Evolutionary conservation across 2,797 vertebrate species (phyloP), one percentile per base, ranked within the genome.

Genomic region (Echiichthys vipera): DNA sequence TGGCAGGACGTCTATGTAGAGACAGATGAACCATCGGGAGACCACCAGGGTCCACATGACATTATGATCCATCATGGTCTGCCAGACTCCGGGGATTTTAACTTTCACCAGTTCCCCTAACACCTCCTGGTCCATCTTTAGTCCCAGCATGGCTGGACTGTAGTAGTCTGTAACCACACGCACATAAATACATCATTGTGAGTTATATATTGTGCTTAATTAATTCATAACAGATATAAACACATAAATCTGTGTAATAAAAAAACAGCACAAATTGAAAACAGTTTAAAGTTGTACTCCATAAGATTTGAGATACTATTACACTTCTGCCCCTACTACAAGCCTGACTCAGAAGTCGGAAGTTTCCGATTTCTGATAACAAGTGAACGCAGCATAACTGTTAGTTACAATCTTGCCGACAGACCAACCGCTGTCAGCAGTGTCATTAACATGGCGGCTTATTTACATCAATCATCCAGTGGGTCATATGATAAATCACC

Each of bases 1-100:
- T 0, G 98, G 98, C 75, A 99, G 93, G 73, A 98, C 77, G 51
- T 99, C 98, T 63, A 99, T 96, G 51, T 96, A 99, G 75, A 99
- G 94, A 88, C 98, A 99, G 84, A 99, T 96, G 90, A 99, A 98
- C 98, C 98, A 99, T 12, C 97, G 95, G 1, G 97, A 98, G 39
- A 96, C 97, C 80, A 99, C 93, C 17, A 99, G 90, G 14, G 96
- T 96, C 98, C 98, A 99, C 92, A 95, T 96, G 54, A 97, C 94
- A 0, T 95, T 95, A 0, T 98, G 95, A 25, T 93, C 91, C 18
- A 93, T 90, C 96, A 99, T 96, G 79, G 95, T 89, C 78, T 96
- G 93, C 71, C 96, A 97, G 45, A 98, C 97, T 0, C 88, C 88
- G 0, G 97, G 98, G 53, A 94, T 70, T 91, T 98, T 99, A 45